Evolutionary conservation across 1,140 invertebrate genomes (phyloP).

Genomic region (Camponotus floridanus): DNA sequence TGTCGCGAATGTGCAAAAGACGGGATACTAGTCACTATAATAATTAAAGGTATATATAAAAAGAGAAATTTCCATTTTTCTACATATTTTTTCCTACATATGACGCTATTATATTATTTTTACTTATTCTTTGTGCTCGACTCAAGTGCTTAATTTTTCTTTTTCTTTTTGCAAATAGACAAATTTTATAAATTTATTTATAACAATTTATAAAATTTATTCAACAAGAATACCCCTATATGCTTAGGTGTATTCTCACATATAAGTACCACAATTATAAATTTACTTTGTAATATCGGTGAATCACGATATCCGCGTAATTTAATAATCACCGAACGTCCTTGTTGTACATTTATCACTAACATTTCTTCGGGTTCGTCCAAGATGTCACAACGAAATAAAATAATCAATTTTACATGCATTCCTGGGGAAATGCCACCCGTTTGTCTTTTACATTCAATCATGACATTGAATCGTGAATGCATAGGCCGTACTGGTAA

Average conservation of each 20-base stretch:
- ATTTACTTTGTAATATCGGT: slow-evolving; percentile 74
- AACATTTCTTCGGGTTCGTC: slow-evolving; percentile 74
- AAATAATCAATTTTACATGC: slow-evolving; percentile 72
- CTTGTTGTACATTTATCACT: slow-evolving; percentile 72
- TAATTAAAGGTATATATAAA: not conserved
- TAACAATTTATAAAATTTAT: no score
- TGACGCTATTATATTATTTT: not conserved
- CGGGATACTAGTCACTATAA: slow-evolving; percentile 23
- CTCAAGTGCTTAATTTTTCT: not conserved
- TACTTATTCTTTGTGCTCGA: not conserved
- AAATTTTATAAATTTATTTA: not conserved
- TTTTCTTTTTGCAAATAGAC: not conserved
- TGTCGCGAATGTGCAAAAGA: not conserved
- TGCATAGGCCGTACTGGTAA: slow-evolving; percentile 58
- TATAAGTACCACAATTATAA: not conserved
- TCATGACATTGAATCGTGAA: slow-evolving; percentile 71
- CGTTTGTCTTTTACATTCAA: slow-evolving; percentile 63
- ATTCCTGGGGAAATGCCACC: slow-evolving; percentile 79
- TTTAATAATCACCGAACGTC: slow-evolving; percentile 71
- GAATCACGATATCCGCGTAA: slow-evolving; percentile 73
- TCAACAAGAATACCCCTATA: no score
- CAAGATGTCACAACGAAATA: slow-evolving; percentile 71
- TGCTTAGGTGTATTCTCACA: no score
- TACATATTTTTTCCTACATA: not conserved
- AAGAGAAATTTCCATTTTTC: not conserved